A percentile compares a stretch with the other conserved stretches of the same genome.
These are phyloP conservation scores for Hystrix brachyura DNA, from an alignment of 2,113 vertebrate species.

Conservation along the genomic window DNA sequence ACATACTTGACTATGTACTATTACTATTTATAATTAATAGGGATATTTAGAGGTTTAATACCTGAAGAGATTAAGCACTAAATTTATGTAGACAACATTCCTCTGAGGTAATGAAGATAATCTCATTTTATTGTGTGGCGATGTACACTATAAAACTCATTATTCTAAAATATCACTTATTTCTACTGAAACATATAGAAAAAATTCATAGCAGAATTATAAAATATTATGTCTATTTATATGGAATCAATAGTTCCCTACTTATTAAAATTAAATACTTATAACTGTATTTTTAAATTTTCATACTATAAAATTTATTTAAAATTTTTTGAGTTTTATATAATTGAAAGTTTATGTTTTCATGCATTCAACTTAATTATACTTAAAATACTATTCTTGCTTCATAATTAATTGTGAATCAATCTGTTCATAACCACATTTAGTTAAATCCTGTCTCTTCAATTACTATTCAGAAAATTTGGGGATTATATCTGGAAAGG, in stretches of 20 bases:
- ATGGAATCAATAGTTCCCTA: background rate
- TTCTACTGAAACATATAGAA: background rate
- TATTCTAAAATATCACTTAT: background rate
- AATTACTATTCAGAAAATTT: background rate
- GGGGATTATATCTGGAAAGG: background rate
- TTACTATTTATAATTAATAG: background rate
- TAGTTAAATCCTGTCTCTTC: background rate
- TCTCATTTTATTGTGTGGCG: background rate
- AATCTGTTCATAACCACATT: background rate
- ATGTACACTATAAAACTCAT: background rate
- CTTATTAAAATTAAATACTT: constrained; percentile 27
- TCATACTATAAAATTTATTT: background rate
- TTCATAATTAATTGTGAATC: background rate
- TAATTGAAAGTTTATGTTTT: background rate
- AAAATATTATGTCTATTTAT: background rate
- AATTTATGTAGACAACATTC: background rate
- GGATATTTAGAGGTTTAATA: background rate
- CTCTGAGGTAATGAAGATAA: too few species aligned
- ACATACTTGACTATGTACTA: background rate
- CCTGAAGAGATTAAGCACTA: background rate
- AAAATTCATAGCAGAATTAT: background rate
- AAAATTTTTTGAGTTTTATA: background rate
- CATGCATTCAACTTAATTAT: background rate
- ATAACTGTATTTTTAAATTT: constrained; percentile 5
- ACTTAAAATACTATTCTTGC: constrained; percentile 19